These are phyloP conservation scores for Crotalus viridis DNA, from an alignment of 2,113 vertebrate genomes.

Conservation along the genomic window DNA sequence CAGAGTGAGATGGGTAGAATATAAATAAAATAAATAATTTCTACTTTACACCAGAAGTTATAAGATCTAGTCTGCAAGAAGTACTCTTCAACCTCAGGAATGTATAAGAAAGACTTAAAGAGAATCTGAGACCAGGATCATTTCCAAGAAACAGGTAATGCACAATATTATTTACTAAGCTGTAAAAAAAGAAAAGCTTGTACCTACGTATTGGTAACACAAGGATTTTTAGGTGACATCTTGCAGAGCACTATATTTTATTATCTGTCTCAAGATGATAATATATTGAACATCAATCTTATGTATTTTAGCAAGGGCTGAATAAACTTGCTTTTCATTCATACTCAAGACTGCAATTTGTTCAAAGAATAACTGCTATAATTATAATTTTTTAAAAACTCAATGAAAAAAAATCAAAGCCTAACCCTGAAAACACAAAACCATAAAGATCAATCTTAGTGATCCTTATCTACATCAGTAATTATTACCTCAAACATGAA, in stretches of 20 bases:
- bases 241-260: background rate
- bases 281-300: slow-evolving; percentile 17
- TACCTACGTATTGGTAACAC: slow-evolving; percentile 10
- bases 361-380: background rate
- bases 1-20: background rate
- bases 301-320: slow-evolving; percentile 17
- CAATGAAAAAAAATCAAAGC: slow-evolving; percentile 38
- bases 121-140: background rate
- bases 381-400: slow-evolving; percentile 17
- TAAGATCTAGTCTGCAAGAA: slow-evolving; percentile 18
- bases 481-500: background rate
- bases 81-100: background rate
- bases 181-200: slow-evolving; percentile 15
- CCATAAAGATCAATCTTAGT: background rate
- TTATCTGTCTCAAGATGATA: slow-evolving; percentile 3
- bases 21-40: background rate
- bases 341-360: slow-evolving; percentile 27
- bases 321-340: slow-evolving; percentile 22
- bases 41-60: background rate
- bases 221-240: slow-evolving; percentile 5
- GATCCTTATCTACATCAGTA: slow-evolving; percentile 7
- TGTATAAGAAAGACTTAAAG: slow-evolving; percentile 12
- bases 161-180: background rate
- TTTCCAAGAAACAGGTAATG: background rate
- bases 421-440: slow-evolving; percentile 42